phyloP scores from a whole-genome alignment of 2,797 vertebrate species.

The Microctenopoma lineatum region DNA sequence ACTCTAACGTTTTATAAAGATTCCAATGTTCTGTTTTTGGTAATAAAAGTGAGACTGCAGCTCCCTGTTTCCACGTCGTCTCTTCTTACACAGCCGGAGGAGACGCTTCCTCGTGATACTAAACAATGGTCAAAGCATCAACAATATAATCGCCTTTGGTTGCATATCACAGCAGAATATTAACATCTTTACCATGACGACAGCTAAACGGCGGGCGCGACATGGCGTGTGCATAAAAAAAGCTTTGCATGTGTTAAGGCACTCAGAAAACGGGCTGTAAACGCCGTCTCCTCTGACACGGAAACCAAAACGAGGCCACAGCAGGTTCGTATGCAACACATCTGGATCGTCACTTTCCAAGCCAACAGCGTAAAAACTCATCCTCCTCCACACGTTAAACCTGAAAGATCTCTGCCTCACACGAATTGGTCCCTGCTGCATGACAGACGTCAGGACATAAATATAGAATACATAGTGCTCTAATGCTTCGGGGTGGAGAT shows the following conservation, averaged over 20 bases:
- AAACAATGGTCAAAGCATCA: too few species aligned
- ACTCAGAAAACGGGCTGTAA: constrained; percentile 52
- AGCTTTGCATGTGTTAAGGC: constrained; percentile 69
- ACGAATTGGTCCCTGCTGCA: constrained; percentile 59
- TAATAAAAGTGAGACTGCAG: constrained; percentile 58
- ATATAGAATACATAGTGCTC: constrained; percentile 48
- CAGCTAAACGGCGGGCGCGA: too few species aligned
- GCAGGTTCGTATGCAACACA: constrained; percentile 5
- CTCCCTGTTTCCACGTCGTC: neutral
- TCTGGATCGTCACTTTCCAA: neutral
- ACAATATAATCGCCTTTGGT: too few species aligned
- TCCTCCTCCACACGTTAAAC: neutral
- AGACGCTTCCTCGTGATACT: too few species aligned
- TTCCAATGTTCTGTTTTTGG: constrained; percentile 37
- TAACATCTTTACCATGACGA: constrained; percentile 5
- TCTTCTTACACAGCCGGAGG: too few species aligned
- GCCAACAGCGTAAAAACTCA: neutral
- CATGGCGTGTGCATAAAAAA: constrained; percentile 33
- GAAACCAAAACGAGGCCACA: constrained; percentile 17
- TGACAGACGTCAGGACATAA: constrained; percentile 40
- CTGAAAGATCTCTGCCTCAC: neutral
- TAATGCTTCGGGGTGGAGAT: constrained; percentile 27
- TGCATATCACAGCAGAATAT: constrained; percentile 13
- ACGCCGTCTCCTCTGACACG: constrained; percentile 9
- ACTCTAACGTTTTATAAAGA: too few species aligned